Evolutionary conservation across 2,797 vertebrate species (phyloP), one percentile per base, ranked within the genome.

Genomic region (Pangasius djambal): DNA sequence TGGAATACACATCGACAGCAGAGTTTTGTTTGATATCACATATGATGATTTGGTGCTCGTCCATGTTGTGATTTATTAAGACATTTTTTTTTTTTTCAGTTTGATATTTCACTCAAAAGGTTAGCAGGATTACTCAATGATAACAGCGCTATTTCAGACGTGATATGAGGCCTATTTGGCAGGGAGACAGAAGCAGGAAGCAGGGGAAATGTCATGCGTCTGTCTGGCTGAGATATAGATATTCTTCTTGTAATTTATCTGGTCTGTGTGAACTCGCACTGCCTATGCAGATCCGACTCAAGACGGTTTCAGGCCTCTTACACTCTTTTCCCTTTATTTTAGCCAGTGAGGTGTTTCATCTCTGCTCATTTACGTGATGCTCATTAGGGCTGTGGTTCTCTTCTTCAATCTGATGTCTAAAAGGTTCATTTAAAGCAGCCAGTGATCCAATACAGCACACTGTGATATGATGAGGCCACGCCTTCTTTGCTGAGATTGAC

Each of bases 21-120:
- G 28, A 12, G 31, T 55, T 50, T 12, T 65, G 10, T 61, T 25
- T 40, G 20, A 37, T 44, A 34, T 59, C 86, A 52, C 55, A 77
- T 85, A 37, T 25, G 63, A 37, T 44, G 4, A 44, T 34, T 63
- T 61, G 6, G 48, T 20, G 25, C 72, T 50, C 28, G 2, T 50
- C 63, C 48, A 16, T 72, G 37, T 74, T 18, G 40, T 84, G 81
- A 77, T 57, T 50, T 37, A 63, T 83, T 75, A 84, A 83, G 69
- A 81, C 59, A 31, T 10, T 72, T 86, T 61, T 10, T 3, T 87
- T 74, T 70, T 77, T 61, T 52, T 86, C 78, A 83, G 18, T 87
- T 52, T 72, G 65, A 52, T 87, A 91, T 90, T 91, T 88, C 65
- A 75, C 31, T 55, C 48, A 37, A 82, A 89, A 89, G 86, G 88